These are phyloP conservation scores for Zaprionus capensis DNA, from an alignment of 1,140 invertebrate species.

Conservation along the genomic window DNA sequence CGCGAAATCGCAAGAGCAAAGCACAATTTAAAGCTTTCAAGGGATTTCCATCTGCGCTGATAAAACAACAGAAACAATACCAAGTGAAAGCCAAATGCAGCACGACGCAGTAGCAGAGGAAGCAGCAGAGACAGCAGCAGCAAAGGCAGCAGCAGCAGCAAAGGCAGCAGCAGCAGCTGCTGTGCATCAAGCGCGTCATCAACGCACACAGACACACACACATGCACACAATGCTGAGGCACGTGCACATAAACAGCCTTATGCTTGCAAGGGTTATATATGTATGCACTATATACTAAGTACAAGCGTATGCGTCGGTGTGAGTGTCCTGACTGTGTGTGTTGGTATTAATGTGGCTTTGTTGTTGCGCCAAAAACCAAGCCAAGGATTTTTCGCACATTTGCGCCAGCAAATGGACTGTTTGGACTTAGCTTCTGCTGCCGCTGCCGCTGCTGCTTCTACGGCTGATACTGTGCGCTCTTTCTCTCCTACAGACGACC, in stretches of 20 bases:
- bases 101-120: conserved; percentile 14
- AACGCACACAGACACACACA: conserved; percentile 39
- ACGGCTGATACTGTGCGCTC: conserved; percentile 54
- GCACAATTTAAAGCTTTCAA: conserved; percentile 33
- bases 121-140: conserved; percentile 6
- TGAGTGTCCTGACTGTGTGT: conserved; percentile 10
- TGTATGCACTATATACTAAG: conserved; percentile 4
- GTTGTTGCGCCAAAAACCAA: conserved; percentile 80
- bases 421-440: conserved; percentile 47
- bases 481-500: conserved; percentile 79
- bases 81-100: conserved; percentile 41
- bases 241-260: conserved; percentile 23
- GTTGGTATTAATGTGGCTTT: conserved; percentile 54
- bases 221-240: conserved; percentile 12
- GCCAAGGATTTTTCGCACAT: conserved; percentile 80
- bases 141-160: neutral
- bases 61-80: conserved; percentile 32
- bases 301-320: neutral
- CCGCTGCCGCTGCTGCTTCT: conserved; percentile 17
- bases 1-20: conserved; percentile 19
- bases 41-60: conserved; percentile 25
- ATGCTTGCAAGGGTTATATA: conserved; percentile 8
- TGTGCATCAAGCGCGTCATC: conserved; percentile 73
- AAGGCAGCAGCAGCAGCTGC: conserved; percentile 31
- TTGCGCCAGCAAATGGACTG: conserved; percentile 68